Base-by-base conservation (phyloP, 2,888 invertebrate species). In the Mesorhabditis spiculigera region DNA sequence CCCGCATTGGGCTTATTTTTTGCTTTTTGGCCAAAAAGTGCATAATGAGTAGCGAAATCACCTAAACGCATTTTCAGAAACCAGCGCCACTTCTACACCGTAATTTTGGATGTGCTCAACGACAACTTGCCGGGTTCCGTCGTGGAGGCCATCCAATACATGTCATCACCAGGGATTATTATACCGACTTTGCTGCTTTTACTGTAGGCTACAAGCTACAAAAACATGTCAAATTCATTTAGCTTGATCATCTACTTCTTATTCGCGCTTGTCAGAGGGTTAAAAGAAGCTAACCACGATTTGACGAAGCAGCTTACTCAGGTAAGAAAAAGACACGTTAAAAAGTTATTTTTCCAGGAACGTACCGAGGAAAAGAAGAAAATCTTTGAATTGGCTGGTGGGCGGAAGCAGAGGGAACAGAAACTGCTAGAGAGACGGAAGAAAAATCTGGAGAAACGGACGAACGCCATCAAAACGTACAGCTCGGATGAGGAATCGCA, bases 241-340 rank as follows among this genome's bases (percentile, higher is more conserved):
- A 88, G 88, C 50, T 89, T 97, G 58, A 92, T 94, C 63, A 96
- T 97, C 83, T 96, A 96, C 87, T 97, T 97, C 86, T 89, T 97
- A 84, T 90, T 93, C 1, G 94, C 96, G 0, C 88, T 95, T 50
- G 93, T 94, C 0, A 91, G 91, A 70, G 93, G 95, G 0, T 87
- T 96, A 58, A 89, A 93, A 78, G 95, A 95, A 88, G 93, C 95
- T 0, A 96, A 96, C 87, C 92, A 92, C 84, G 96, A 97, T 87
- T 89, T 97, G 69, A 92, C 93, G 28, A 84, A 81, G 69, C 86
- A 87, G 74, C 79, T 88, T 63, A 73, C 73, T 6, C 75, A 75
- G 42, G 82, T 42, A n/a, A n/a, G n/a, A n/a, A n/a, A n/a, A n/a
- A n/a, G n/a, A n/a, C n/a, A n/a, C n/a, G n/a, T 28, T 16, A 8